These are phyloP conservation scores for Lucinisca nassula DNA, from an alignment of 2,888 invertebrate species.

Conservation along the genomic window DNA sequence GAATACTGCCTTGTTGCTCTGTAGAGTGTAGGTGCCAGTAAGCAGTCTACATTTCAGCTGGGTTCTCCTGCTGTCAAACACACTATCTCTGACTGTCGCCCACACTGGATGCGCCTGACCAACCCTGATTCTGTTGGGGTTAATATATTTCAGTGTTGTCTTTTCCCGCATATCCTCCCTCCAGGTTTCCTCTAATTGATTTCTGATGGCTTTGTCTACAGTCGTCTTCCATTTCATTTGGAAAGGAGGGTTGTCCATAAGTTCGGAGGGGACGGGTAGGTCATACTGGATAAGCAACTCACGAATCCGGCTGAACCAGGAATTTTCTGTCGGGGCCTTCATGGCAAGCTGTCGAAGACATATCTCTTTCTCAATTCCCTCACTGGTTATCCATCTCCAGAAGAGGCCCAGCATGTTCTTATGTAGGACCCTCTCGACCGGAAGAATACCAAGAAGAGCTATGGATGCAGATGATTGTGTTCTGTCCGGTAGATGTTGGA, in stretches of 20 bases:
- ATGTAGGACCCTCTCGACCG: background rate
- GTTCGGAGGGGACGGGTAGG: background rate
- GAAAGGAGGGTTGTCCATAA: background rate
- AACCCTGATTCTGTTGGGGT: background rate
- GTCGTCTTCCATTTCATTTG: background rate
- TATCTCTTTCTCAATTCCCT: background rate
- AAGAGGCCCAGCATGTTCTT: background rate
- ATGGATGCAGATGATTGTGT: background rate
- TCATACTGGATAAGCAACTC: background rate
- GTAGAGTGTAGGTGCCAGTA: background rate
- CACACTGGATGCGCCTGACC: background rate
- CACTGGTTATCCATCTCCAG: background rate
- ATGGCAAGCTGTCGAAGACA: background rate
- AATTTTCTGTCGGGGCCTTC: background rate
- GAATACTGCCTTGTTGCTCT: background rate
- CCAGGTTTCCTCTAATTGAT: background rate
- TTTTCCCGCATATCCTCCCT: background rate
- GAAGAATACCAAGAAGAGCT: background rate
- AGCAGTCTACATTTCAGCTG: too few species aligned
- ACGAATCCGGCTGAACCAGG: background rate
- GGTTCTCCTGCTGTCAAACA: background rate
- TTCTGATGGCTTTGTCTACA: background rate
- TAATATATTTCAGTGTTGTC: background rate
- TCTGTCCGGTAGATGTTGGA: background rate
- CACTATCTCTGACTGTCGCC: background rate